Evolutionary conservation across 2,888 invertebrate genomes (phyloP).

Genomic region (Ectemnius cavifrons): DNA sequence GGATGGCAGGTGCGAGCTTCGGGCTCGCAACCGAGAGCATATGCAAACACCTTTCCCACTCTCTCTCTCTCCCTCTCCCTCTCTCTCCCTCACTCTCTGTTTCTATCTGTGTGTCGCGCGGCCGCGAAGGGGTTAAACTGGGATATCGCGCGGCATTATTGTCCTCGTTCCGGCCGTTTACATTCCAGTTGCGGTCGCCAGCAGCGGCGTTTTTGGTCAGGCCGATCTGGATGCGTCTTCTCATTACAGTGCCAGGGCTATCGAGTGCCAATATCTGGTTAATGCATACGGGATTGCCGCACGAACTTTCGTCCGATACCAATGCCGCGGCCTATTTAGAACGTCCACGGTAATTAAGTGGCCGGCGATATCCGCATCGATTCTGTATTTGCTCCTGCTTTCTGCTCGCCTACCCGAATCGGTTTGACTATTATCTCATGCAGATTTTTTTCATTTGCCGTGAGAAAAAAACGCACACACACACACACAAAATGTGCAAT

Average conservation of each 20-base stretch:
- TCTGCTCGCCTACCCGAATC: background rate
- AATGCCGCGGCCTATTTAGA: too few species aligned
- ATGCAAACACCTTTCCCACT: background rate
- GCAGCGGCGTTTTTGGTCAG: slow-evolving; percentile 2
- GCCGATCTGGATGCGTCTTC: slow-evolving; percentile 1
- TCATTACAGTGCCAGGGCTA: background rate
- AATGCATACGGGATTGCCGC: background rate
- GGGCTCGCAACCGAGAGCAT: background rate
- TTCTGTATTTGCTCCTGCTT: slow-evolving; percentile 1
- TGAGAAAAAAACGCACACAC: too few species aligned
- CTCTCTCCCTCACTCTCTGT: too few species aligned
- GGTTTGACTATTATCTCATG: too few species aligned
- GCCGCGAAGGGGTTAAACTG: too few species aligned
- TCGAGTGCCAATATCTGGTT: slow-evolving; percentile 2
- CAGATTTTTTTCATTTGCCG: too few species aligned
- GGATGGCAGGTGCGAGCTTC: slow-evolving; percentile 2
- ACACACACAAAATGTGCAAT: too few species aligned
- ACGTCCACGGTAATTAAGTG: slow-evolving; percentile 10
- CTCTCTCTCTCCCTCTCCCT: too few species aligned
- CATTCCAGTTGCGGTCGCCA: slow-evolving; percentile 2
- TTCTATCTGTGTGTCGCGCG: too few species aligned
- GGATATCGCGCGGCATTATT: background rate
- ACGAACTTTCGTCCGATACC: too few species aligned
- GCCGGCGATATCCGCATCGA: slow-evolving; percentile 1
- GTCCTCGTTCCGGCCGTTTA: slow-evolving; percentile 7